phyloP scores from a whole-genome alignment of 1,140 invertebrate species.

The Leptestheria dahalacensis region DNA sequence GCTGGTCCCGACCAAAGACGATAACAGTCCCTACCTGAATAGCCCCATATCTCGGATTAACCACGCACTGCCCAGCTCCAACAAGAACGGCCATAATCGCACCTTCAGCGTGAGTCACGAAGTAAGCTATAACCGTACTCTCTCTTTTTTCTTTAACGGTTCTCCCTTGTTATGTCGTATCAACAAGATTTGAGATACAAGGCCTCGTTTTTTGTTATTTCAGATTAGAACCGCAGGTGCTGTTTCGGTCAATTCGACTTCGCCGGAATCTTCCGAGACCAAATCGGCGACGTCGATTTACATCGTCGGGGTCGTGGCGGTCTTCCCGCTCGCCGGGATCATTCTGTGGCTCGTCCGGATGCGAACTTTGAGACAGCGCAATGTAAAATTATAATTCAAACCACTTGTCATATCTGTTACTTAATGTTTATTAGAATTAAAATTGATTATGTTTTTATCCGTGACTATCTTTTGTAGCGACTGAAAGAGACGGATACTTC shows the following conservation, averaged over 20 bases:
- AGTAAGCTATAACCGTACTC: background rate
- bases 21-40: background rate
- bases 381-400: no score
- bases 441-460: no score
- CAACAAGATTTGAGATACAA: background rate
- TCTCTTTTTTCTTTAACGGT: background rate
- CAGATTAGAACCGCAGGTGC: background rate
- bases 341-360: conserved; percentile 10
- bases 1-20: conserved; percentile 1
- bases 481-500: conserved; percentile 13
- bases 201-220: no score
- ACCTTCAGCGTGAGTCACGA: no score
- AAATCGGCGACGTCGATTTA: conserved; percentile 9
- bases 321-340: conserved; percentile 7
- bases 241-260: background rate
- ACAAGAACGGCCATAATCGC: background rate
- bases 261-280: background rate
- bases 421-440: no score
- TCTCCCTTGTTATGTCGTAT: background rate
- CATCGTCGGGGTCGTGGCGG: conserved; percentile 11
- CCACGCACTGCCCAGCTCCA: background rate
- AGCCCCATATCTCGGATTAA: background rate
- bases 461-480: conserved; percentile 5
- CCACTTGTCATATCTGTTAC: no score
- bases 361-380: background rate